Base-by-base conservation (phyloP, 2,797 vertebrate genomes). In the Glyptemys insculpta region DNA sequence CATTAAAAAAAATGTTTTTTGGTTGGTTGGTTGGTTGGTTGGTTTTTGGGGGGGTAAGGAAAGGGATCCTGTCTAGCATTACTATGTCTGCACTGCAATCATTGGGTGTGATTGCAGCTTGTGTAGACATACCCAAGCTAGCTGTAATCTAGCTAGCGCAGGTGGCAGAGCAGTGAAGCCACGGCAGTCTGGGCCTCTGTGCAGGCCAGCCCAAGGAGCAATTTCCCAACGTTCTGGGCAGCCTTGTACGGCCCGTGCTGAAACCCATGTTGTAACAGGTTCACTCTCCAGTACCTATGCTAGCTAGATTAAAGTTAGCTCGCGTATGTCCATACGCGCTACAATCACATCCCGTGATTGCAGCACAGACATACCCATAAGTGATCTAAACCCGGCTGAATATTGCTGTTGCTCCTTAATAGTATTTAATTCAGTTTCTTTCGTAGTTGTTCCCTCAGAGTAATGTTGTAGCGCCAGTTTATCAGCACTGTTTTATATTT, bases 361-460 rank as follows among this genome's bases (percentile, higher is more conserved):
- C n/a, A 72, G 19, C 21, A 9, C 34, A 41, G n/a, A 23, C n/a
- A 68, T 72, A 72, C 65, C 19, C 37, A 23, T 41, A 41, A 21
- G n/a, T 78, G 85, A 86, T 54, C 25, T 34, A 80, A 50, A 50
- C 8, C 4, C 52, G 85, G 52, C 54, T 87, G 85, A 93, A 74
- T 47, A 4, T 2, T 31, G 47, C 31, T 18, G 93, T 72, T 62
- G 7, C 62, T 85, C 15, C 68, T 84, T 86, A 44, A 72, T 27
- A 23, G 92, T 80, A 81, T 92, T 37, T 78, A 80, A 54, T 10
- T 91, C 53, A 31, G 29, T 50, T 0, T 12, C 62, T 52, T 80
- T 92, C 92, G 72, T 83, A 52, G 84, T 94, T 93, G 78, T 85
- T 95, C 53, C 47, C 91, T 92, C 91, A 56, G 89, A 92, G 82